Evolutionary conservation across 2,113 vertebrate species (phyloP).

Genomic region (Alaudala cheleensis): DNA sequence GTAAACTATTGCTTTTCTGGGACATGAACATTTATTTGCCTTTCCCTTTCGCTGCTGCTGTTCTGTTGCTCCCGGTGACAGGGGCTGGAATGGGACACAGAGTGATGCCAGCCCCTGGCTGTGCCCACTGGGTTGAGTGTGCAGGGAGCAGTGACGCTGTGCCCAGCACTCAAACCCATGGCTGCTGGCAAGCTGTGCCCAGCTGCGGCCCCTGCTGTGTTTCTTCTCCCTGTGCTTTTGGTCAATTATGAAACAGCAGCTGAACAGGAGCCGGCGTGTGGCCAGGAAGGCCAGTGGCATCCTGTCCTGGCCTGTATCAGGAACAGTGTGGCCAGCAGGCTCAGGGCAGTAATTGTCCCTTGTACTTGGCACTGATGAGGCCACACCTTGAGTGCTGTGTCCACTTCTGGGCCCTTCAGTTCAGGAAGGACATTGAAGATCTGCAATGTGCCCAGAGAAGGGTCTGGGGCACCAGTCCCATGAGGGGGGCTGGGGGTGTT

Average conservation of each 20-base stretch:
- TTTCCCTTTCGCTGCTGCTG: not conserved
- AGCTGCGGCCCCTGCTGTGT: not conserved
- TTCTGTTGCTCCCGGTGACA: not conserved
- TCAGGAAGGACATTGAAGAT: not conserved
- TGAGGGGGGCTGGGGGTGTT: not conserved
- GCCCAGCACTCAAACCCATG: not conserved
- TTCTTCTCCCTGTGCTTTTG: not conserved
- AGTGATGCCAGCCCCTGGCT: not conserved
- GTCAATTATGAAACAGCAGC: not conserved
- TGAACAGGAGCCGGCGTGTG: not conserved
- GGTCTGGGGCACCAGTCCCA: not conserved
- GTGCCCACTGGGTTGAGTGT: not conserved
- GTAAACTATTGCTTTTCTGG: not conserved
- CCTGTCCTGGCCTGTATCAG: not conserved
- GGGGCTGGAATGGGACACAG: not conserved
- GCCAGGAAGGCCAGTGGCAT: not conserved
- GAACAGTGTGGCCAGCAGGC: not conserved
- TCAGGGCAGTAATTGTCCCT: not conserved
- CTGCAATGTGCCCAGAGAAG: not conserved
- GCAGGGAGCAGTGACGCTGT: fast-evolving
- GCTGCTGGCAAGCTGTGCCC: not conserved
- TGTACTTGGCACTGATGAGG: not conserved
- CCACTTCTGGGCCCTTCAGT: not conserved
- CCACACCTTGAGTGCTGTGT: not conserved
- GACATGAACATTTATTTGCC: not conserved